These are phyloP conservation scores for Limenitis arthemis DNA, from an alignment of 2,888 invertebrate species.

Conservation along the genomic window DNA sequence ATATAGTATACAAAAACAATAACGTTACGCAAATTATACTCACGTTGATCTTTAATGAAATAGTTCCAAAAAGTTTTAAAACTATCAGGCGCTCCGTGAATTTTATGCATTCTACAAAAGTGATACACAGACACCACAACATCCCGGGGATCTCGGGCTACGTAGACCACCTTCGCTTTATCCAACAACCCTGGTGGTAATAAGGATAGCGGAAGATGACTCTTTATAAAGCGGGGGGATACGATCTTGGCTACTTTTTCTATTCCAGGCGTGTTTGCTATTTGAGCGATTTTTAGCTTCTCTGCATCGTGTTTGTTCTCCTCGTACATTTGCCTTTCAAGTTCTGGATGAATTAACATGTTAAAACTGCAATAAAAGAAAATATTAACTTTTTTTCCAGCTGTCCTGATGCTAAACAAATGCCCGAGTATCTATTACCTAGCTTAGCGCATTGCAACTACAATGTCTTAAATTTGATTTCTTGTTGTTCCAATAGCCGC, in stretches of 20 bases:
- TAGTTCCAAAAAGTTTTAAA: conserved; percentile 75
- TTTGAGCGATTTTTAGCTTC: conserved; percentile 2
- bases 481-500: no score
- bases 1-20: no score
- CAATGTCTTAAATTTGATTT: no score
- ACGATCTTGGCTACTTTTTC: conserved; percentile 32
- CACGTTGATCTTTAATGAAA: no score
- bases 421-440: background rate
- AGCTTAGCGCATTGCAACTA: no score
- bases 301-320: conserved; percentile 6
- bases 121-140: conserved; percentile 84
- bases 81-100: conserved; percentile 68
- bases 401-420: background rate
- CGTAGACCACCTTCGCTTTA: conserved; percentile 74
- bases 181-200: conserved; percentile 71
- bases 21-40: no score
- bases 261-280: conserved; percentile 29
- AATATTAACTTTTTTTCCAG: no score
- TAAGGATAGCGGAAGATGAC: conserved; percentile 79
- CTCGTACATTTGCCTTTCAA: conserved; percentile 7
- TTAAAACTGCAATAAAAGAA: conserved; percentile 14
- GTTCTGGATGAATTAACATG: conserved; percentile 11
- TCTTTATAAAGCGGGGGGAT: conserved; percentile 42
- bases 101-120: conserved; percentile 68
- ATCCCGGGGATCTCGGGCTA: conserved; percentile 86